Evolutionary conservation across 2,888 invertebrate species (phyloP).

Genomic region (Agrochola circellaris): DNA sequence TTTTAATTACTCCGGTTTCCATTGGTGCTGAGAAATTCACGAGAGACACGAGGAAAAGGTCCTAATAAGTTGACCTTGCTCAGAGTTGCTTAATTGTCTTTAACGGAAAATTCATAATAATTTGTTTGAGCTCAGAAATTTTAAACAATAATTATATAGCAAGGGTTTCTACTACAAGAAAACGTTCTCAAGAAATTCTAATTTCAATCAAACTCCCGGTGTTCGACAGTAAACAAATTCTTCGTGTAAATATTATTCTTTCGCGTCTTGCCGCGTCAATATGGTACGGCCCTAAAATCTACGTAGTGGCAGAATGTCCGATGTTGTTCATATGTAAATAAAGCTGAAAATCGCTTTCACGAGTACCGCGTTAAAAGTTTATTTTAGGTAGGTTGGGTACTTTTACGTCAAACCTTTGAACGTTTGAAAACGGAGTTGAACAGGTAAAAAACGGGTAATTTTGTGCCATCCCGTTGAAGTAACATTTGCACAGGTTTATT

Average conservation of each 20-base stretch:
- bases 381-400: slow-evolving; percentile 66
- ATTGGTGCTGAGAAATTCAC: slow-evolving; percentile 35
- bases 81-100: slow-evolving; percentile 36
- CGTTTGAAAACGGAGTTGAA: slow-evolving; percentile 53
- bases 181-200: slow-evolving; percentile 22
- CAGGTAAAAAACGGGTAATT: slow-evolving; percentile 27
- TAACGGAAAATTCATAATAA: slow-evolving; percentile 13
- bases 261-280: slow-evolving; percentile 35
- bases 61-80: slow-evolving; percentile 27
- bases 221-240: slow-evolving; percentile 47
- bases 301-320: slow-evolving; percentile 42
- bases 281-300: slow-evolving; percentile 40
- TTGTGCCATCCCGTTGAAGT: slow-evolving; percentile 24
- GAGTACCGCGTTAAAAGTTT: slow-evolving; percentile 63
- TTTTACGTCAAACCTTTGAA: slow-evolving; percentile 68
- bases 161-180: slow-evolving; percentile 9
- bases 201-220: slow-evolving; percentile 27
- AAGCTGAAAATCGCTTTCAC: slow-evolving; percentile 63
- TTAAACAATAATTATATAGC: too few relatives aligned
- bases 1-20: slow-evolving; percentile 47
- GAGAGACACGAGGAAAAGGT: slow-evolving; percentile 37
- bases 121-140: too few relatives aligned
- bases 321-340: slow-evolving; percentile 60
- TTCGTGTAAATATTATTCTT: slow-evolving; percentile 52
- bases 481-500: slow-evolving; percentile 34